phyloP scores from a whole-genome alignment of 2,888 invertebrate species.

The Noctua janthina region DNA sequence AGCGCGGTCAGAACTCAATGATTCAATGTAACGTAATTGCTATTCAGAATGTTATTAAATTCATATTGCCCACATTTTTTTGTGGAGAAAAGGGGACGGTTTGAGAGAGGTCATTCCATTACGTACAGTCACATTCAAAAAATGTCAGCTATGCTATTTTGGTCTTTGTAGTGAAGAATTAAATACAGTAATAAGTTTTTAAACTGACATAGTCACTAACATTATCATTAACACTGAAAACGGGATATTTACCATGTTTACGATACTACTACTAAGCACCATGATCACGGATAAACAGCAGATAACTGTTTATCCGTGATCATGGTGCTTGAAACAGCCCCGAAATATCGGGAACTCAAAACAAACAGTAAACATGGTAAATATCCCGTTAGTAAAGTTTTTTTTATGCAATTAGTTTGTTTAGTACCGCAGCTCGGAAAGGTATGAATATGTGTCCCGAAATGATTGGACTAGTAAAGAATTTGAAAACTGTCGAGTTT shows the following conservation, averaged over 20 bases:
- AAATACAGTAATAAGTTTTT: neutral
- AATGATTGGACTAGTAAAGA: neutral
- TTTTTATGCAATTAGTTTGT: neutral
- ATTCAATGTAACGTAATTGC: conserved; percentile 15
- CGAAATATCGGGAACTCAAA: no score
- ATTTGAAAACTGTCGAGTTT: neutral
- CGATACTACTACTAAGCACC: no score
- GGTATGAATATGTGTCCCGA: neutral
- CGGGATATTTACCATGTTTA: no score
- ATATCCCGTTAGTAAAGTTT: neutral
- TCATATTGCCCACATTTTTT: conserved; percentile 25
- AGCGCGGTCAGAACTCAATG: conserved; percentile 14
- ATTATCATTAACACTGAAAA: no score
- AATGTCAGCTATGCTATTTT: neutral
- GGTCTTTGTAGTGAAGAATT: neutral
- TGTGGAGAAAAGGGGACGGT: neutral
- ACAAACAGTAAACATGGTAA: no score
- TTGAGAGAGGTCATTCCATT: neutral
- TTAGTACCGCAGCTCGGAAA: neutral
- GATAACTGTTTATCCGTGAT: no score
- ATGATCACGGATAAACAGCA: no score
- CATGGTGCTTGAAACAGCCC: no score
- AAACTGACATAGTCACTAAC: no score
- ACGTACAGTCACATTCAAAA: neutral
- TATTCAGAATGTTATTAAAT: conserved; percentile 20